These are phyloP conservation scores for Alligator mississippiensis DNA, from an alignment of 2,113 vertebrate species.

Conservation along the genomic window DNA sequence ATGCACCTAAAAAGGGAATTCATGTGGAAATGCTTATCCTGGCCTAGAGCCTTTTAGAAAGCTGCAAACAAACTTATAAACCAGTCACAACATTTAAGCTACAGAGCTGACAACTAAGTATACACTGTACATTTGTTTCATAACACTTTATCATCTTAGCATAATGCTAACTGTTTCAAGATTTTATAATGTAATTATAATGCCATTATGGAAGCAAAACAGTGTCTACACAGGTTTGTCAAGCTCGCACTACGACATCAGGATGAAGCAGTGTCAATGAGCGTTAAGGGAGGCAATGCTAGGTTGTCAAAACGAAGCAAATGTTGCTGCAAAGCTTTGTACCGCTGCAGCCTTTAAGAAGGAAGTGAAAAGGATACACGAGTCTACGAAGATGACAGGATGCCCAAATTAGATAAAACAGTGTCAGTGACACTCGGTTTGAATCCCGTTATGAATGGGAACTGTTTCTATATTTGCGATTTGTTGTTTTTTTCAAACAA, in stretches of 20 bases:
- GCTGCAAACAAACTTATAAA: conserved; percentile 1
- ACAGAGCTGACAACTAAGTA: background rate
- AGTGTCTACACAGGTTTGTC: conserved; percentile 15
- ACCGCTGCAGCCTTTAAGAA: background rate
- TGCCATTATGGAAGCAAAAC: background rate
- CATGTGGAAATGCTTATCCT: conserved; percentile 20
- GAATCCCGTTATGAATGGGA: background rate
- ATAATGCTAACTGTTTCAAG: conserved; percentile 43
- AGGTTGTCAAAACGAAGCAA: background rate
- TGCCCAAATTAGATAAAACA: conserved; percentile 29
- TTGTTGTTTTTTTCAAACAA: conserved; percentile 17
- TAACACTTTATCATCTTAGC: background rate
- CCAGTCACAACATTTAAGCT: background rate
- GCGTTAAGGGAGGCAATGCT: background rate
- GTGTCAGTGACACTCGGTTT: conserved; percentile 21
- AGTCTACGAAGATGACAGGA: background rate
- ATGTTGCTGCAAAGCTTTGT: background rate
- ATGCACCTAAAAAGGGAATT: conserved; percentile 28
- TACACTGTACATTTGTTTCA: background rate
- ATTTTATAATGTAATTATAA: conserved; percentile 39
- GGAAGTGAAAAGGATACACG: background rate
- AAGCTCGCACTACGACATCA: background rate
- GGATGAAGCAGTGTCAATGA: background rate
- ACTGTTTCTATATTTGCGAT: conserved; percentile 16
- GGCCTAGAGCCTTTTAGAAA: conserved; percentile 8